Conservation (phyloP, 2,888 invertebrate species). For the Diarsia brunnea region DNA sequence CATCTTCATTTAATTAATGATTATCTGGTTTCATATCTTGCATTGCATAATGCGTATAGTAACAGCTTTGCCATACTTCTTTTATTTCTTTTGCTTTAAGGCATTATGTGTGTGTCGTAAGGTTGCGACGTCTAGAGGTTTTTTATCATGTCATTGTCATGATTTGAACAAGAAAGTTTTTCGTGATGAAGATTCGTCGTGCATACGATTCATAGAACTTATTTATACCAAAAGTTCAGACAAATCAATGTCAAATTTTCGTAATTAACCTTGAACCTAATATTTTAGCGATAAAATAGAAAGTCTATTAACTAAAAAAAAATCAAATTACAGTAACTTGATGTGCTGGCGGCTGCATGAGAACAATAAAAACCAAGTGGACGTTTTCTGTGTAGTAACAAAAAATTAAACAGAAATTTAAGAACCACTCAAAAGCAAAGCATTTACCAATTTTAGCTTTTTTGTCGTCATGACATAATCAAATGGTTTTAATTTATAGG, state of each 20-base stretch:
- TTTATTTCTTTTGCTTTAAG: constrained; percentile 44
- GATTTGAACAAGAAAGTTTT: constrained; percentile 46
- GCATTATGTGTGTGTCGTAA: constrained; percentile 12
- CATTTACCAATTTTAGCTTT: background rate
- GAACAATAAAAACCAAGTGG: background rate
- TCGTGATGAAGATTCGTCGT: background rate
- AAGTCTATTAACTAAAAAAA: no score
- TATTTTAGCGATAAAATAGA: no score
- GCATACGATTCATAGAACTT: background rate
- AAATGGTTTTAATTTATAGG: constrained; percentile 8
- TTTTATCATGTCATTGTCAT: constrained; percentile 43
- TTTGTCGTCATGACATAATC: constrained; percentile 40
- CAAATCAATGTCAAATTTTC: no score
- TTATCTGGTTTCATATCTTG: constrained; percentile 52
- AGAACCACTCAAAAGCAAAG: background rate
- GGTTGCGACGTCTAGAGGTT: constrained; percentile 35
- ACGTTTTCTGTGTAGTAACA: background rate
- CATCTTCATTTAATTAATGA: constrained; percentile 59
- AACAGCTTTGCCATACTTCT: constrained; percentile 19
- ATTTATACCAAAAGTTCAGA: no score
- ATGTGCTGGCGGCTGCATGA: no score
- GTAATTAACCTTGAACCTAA: no score
- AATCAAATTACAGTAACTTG: no score
- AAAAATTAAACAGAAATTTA: background rate
- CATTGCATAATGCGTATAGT: no score